Base-by-base conservation (phyloP, 2,888 invertebrate species). In the Dastarcus helophoroides region DNA sequence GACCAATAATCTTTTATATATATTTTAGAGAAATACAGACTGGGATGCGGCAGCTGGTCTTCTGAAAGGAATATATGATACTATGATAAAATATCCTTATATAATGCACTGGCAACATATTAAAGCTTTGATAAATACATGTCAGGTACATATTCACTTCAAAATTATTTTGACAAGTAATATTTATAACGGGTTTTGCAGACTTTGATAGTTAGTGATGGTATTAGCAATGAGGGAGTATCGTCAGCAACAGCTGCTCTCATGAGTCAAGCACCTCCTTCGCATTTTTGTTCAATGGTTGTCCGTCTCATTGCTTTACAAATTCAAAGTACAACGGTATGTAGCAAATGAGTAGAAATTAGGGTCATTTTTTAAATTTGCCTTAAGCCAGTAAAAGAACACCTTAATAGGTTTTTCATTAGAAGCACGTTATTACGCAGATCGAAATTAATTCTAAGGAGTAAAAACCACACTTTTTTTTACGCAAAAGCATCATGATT, bases 11-110 rank as follows among this genome's bases (percentile, higher is more conserved):
- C 8, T 19, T 7, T 7, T 8, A 8, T 19, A 7, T 17, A 6
- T 6, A 17, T 17, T 33, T n/a, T 29, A 88, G 82, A 73, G 93
- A 48, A 89, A 93, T 43, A 88, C 90, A 0, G 94, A 97, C 53
- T 98, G 97, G 97, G 88, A 90, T 53, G 93, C 97, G 0, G 93
- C 97, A 1, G 88, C 91, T 25, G 85, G 86, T 11, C 67, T 98
- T 28, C 65, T 98, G 2, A 90, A 88, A 66, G 97, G 94, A 26
- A 79, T 95, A 10, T 94, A 95, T 55, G 85, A 91, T 56, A 95
- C 97, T 0, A 76, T 97, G 58, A 73, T 82, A 35, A 79, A 84
- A 39, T 94, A 90, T 61, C 90, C 93, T 0, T 97, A 91, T 60
- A 89, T 98, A 32, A 86, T 95, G 51, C 94, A 97, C 57, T 83